Evolutionary conservation across 2,113 vertebrate species (phyloP).

Genomic region (Meleagris gallopavo): DNA sequence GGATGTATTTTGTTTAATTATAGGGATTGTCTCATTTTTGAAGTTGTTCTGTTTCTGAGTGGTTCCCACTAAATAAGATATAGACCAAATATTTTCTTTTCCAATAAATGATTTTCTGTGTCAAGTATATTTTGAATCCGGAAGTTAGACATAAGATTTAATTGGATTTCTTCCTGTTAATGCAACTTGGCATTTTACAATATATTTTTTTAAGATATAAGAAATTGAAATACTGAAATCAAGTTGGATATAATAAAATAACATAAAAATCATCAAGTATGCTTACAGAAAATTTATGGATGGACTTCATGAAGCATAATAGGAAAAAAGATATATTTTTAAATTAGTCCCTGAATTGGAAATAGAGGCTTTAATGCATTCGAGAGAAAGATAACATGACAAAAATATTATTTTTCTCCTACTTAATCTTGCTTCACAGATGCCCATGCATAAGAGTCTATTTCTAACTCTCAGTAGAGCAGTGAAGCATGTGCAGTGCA

Average conservation of each 20-base stretch:
- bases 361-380: neutral
- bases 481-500: neutral
- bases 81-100: slow-evolving; percentile 40
- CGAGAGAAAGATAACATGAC: neutral
- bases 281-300: neutral
- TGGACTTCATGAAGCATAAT: neutral
- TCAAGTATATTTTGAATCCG: slow-evolving; percentile 63
- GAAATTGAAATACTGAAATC: neutral
- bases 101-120: slow-evolving; percentile 60
- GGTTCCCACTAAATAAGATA: slow-evolving; percentile 39
- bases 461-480: slow-evolving; percentile 24
- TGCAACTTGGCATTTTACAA: neutral
- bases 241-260: neutral
- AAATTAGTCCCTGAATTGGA: neutral
- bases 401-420: neutral
- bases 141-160: neutral
- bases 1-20: neutral
- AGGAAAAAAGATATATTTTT: neutral
- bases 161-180: neutral
- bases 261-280: neutral
- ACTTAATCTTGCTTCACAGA: neutral
- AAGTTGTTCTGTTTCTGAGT: slow-evolving; percentile 21
- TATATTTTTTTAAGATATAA: slow-evolving; percentile 17
- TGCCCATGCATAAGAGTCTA: neutral
- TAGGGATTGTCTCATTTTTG: neutral